Percentiles rank a stretch among this genome's conserved stretches.
phyloP scores from a whole-genome alignment of 2,113 vertebrate genomes.

The Eretmodus cyanostictus region DNA sequence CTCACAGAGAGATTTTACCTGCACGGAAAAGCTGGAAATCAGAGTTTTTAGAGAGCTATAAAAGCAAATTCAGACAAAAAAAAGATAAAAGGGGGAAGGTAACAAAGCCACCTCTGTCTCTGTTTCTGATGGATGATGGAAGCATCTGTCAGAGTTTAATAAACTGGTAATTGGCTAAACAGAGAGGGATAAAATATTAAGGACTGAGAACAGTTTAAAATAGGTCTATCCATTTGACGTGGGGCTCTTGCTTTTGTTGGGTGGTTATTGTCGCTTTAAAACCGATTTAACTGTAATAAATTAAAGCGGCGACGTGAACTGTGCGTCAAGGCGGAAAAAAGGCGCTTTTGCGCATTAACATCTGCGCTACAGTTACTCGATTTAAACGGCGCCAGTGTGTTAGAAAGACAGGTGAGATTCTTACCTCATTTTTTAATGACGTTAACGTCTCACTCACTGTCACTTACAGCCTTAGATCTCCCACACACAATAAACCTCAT shows the following conservation, averaged over 20 bases:
- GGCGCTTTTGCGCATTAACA: neutral
- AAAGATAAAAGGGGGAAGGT: neutral
- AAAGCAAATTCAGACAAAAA: neutral
- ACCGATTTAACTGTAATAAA: neutral
- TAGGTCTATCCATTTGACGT: neutral
- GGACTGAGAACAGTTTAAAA: neutral
- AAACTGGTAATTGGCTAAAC: neutral
- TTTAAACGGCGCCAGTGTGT: neutral
- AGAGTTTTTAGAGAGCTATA: neutral
- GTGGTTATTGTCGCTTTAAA: neutral
- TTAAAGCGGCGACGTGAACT: neutral
- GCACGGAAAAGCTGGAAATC: neutral
- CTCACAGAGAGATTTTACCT: neutral
- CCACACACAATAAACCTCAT: neutral
- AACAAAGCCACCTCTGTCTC: neutral
- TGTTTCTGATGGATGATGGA: neutral
- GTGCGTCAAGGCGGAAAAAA: neutral
- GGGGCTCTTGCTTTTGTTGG: neutral
- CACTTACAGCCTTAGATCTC: neutral
- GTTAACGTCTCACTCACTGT: neutral
- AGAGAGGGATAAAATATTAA: neutral
- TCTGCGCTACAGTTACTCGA: neutral
- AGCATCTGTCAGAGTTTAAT: neutral
- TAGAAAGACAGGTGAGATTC: neutral
- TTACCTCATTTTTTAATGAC: slow-evolving; percentile 11